These are phyloP conservation scores for Leptinotarsa juncta DNA, from an alignment of 2,888 invertebrate genomes.

Conservation along the genomic window DNA sequence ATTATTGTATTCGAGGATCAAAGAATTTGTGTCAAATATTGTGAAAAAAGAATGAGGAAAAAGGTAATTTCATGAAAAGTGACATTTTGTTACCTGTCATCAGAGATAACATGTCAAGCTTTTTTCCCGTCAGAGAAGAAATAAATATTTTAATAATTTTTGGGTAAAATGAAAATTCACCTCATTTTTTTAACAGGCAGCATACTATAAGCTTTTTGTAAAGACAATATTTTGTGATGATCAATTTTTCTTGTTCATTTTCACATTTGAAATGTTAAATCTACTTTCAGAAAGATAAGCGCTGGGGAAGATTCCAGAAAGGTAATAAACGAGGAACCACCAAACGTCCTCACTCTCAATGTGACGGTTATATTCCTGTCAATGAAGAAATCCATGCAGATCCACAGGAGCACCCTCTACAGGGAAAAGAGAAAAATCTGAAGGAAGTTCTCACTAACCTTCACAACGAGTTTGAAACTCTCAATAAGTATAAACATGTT, in stretches of 20 bases:
- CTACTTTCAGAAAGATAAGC: slow-evolving; percentile 14
- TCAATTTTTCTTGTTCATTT: too few relatives aligned
- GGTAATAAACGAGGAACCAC: slow-evolving; percentile 24
- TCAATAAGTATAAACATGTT: slow-evolving; percentile 58
- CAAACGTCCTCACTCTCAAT: slow-evolving; percentile 18
- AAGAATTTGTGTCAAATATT: too few relatives aligned
- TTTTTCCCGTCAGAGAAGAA: too few relatives aligned
- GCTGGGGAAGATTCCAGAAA: slow-evolving; percentile 19
- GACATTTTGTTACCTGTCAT: too few relatives aligned
- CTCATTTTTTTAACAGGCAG: too few relatives aligned
- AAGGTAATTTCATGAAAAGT: too few relatives aligned
- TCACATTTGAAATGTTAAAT: not conserved
- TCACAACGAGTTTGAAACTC: slow-evolving; percentile 62
- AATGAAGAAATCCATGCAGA: slow-evolving; percentile 2
- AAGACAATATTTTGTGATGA: too few relatives aligned
- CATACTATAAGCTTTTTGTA: too few relatives aligned
- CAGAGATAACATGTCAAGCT: too few relatives aligned
- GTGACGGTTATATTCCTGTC: slow-evolving; percentile 1
- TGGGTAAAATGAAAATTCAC: not conserved
- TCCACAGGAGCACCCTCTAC: slow-evolving; percentile 32
- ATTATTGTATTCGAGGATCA: too few relatives aligned
- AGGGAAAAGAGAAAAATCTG: slow-evolving; percentile 58
- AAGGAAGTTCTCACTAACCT: slow-evolving; percentile 62
- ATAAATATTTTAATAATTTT: too few relatives aligned
- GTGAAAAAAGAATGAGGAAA: too few relatives aligned